phyloP scores from a whole-genome alignment of 2,888 invertebrate species.

The Brachynemurus nebulosus region DNA sequence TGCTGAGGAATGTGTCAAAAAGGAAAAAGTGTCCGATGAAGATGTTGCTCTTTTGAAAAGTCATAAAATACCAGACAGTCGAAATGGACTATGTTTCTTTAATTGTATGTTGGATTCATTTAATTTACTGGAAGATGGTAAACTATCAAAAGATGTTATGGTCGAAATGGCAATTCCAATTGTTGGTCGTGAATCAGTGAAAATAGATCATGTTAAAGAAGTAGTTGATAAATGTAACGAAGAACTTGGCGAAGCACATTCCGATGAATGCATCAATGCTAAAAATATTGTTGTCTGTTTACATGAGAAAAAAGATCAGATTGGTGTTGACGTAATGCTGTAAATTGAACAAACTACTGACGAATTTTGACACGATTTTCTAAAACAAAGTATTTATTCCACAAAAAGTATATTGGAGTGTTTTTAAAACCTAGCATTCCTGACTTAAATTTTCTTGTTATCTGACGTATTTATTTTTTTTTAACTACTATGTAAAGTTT shows the following conservation, averaged over 20 bases:
- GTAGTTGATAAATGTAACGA: constrained; percentile 25
- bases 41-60: constrained; percentile 24
- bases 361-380: too few species aligned
- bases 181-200: constrained; percentile 22
- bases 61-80: constrained; percentile 24
- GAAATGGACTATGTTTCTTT: constrained; percentile 26
- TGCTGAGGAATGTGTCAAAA: constrained; percentile 22
- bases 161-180: constrained; percentile 23
- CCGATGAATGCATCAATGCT: constrained; percentile 24
- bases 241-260: constrained; percentile 20
- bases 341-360: too few species aligned
- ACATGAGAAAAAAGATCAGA: constrained; percentile 14
- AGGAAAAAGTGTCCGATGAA: constrained; percentile 25
- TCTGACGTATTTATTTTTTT: too few species aligned
- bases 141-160: constrained; percentile 25
- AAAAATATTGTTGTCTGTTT: constrained; percentile 25
- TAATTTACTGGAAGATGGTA: constrained; percentile 27
- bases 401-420: too few species aligned
- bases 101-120: constrained; percentile 26
- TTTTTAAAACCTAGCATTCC: too few species aligned
- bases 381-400: too few species aligned
- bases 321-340: background rate
- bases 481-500: too few species aligned
- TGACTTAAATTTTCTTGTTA: too few species aligned
- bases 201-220: constrained; percentile 22